Conservation (phyloP, 1,140 invertebrate genomes). For the Meloidogyne floridensis region DNA sequence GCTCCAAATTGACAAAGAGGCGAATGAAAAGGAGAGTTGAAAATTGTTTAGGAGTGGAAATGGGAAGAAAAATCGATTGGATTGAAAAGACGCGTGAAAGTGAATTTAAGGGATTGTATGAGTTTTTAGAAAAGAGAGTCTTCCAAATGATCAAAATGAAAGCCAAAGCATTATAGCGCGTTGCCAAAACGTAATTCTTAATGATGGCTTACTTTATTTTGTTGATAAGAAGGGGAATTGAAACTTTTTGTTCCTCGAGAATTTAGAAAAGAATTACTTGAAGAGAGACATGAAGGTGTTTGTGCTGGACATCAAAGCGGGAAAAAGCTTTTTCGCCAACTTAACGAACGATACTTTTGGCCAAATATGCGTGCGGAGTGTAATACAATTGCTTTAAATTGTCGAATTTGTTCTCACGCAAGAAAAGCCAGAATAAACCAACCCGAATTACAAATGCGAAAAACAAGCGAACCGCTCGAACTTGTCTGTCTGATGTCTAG, state of each 20-base stretch:
- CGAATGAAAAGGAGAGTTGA: background rate
- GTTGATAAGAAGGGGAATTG: slow-evolving; percentile 4
- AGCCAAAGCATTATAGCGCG: too few relatives aligned
- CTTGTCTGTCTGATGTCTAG: background rate
- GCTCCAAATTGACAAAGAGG: too few relatives aligned
- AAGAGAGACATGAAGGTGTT: slow-evolving; percentile 11
- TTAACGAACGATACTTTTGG: slow-evolving; percentile 24
- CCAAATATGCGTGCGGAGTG: slow-evolving; percentile 17
- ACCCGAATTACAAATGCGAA: background rate
- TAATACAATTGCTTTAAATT: background rate
- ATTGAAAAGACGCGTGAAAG: too few relatives aligned
- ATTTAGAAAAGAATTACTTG: slow-evolving; percentile 10
- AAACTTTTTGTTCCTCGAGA: slow-evolving; percentile 12
- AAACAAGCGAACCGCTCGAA: background rate
- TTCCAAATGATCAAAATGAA: too few relatives aligned
- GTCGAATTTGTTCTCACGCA: slow-evolving; percentile 1
- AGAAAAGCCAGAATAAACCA: slow-evolving; percentile 1
- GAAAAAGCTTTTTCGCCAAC: background rate
- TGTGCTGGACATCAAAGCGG: slow-evolving; percentile 21
- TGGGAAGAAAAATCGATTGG: too few relatives aligned
- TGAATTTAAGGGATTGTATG: too few relatives aligned
- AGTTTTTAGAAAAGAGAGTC: too few relatives aligned
- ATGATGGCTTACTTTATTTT: background rate
- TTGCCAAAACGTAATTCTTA: too few relatives aligned
- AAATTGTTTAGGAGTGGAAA: too few relatives aligned